Conservation (phyloP, 2,888 invertebrate genomes). For the Byasa hedistus region DNA sequence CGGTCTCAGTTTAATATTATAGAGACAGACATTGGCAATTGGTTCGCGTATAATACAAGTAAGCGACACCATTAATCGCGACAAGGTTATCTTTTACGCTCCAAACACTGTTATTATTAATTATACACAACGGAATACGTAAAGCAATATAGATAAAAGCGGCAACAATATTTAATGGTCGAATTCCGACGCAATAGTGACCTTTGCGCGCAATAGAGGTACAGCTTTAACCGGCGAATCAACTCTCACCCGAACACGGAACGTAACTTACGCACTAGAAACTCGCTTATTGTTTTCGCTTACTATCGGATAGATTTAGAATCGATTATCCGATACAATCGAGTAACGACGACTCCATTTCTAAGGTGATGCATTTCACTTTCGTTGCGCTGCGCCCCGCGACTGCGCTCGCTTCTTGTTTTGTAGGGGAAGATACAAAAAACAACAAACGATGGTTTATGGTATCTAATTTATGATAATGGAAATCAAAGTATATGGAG, state of each 20-base stretch:
- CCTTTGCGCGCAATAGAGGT: conserved; percentile 21
- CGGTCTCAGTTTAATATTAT: too few species aligned
- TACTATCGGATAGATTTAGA: conserved; percentile 38
- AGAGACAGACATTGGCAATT: too few species aligned
- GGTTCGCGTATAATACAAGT: neutral
- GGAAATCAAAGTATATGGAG: conserved; percentile 34
- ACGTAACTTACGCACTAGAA: conserved; percentile 34
- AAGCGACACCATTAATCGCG: conserved; percentile 5
- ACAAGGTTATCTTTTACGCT: conserved; percentile 11
- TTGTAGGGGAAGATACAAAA: conserved; percentile 4
- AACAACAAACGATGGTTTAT: conserved; percentile 27
- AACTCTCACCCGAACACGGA: conserved; percentile 16
- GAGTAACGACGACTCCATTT: conserved; percentile 41
- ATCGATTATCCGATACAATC: conserved; percentile 41
- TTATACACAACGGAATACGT: conserved; percentile 17
- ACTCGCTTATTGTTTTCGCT: conserved; percentile 39
- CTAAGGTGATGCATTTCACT: conserved; percentile 40
- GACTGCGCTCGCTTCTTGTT: conserved; percentile 24
- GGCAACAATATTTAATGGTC: conserved; percentile 12
- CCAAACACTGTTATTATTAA: conserved; percentile 12
- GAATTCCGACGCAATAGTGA: conserved; percentile 7
- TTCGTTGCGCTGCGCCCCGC: conserved; percentile 34
- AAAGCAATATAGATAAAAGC: conserved; percentile 11
- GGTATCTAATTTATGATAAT: conserved; percentile 36
- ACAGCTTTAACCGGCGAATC: conserved; percentile 10